Evolutionary conservation across 2,888 invertebrate species (phyloP), one percentile per base, ranked within the genome.

Genomic region (Pachydiplax longipennis): DNA sequence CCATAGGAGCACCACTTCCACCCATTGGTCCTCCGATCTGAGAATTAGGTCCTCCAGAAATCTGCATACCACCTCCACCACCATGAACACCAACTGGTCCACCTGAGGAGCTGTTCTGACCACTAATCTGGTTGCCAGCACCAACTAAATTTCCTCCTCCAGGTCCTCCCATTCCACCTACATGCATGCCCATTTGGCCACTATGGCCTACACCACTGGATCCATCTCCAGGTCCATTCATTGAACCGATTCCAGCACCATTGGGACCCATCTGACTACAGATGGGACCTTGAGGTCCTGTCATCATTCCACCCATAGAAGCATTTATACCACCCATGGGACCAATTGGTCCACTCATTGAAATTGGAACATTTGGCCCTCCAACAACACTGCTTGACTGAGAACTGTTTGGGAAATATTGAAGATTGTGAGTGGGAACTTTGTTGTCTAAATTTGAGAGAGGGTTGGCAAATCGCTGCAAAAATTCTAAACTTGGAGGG

Each of bases 401-500:
- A 92, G 95, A 95, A 91, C 95, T 95, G 92, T 94, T 95, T 4
- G 96, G 96, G 94, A 97, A 97, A 94, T 97, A 97, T 93, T 96
- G 97, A 92, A 97, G 95, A 93, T 96, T 96, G 92, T 95, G 96
- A 92, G 95, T 95, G 58, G 95, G 96, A 95, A 97, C 96, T 93
- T 96, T 96, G n/a, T 95, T 94, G 91, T 96, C 96, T 93, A 96
- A 94, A 93, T 95, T 96, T 90, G 96, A 95, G 94, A 97, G 95
- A 0, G 98, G 98, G 93, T 97, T 97, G 35, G 98, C 97, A 93
- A 97, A 98, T 91, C 98, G 95, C 93, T 98, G 98, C 91, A 98
- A 94, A 94, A 98, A 98, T 93, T 98, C 98, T 92, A 98, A 95
- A 94, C 98, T 97, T 80, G 98, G 98, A 8, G 98, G 98, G 15